Conservation (phyloP, 2,888 invertebrate genomes). For the Harpalus rubripes region DNA sequence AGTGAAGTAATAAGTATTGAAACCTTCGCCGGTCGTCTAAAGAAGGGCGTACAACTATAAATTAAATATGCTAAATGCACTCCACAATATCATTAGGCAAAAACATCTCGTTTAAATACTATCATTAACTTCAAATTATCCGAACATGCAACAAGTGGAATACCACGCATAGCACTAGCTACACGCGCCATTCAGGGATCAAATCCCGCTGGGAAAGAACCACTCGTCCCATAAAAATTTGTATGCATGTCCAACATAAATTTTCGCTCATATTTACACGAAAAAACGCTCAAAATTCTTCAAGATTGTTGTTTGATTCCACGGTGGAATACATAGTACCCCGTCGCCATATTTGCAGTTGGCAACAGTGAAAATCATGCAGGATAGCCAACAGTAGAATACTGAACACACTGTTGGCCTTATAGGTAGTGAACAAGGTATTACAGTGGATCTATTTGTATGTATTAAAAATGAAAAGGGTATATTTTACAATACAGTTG, state of each 20-base stretch:
- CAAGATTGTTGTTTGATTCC: not conserved
- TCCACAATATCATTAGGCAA: constrained; percentile 53
- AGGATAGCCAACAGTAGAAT: constrained; percentile 44
- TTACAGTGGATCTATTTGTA: constrained; percentile 24
- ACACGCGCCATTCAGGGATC: constrained; percentile 36
- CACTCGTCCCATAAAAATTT: constrained; percentile 58
- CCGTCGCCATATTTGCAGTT: constrained; percentile 46
- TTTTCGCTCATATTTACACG: constrained; percentile 55
- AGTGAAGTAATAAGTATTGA: constrained; percentile 29
- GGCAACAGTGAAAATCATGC: constrained; percentile 10
- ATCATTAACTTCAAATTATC: constrained; percentile 59
- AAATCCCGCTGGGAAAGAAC: constrained; percentile 36
- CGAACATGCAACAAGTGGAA: constrained; percentile 36
- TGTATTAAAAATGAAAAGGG: constrained; percentile 32
- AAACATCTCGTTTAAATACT: constrained; percentile 49
- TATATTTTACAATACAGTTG: not conserved
- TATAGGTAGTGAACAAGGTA: constrained; percentile 7
- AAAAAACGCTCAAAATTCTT: constrained; percentile 57
- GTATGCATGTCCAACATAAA: constrained; percentile 55
- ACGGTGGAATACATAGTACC: constrained; percentile 26
- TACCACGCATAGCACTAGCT: constrained; percentile 2
- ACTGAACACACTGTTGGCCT: constrained; percentile 50
- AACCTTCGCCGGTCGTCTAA: constrained; percentile 5
- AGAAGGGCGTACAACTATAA: constrained; percentile 50
- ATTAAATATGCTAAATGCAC: constrained; percentile 52